Base-by-base conservation (phyloP, 2,797 vertebrate species). In the Oryzias sinensis region DNA sequence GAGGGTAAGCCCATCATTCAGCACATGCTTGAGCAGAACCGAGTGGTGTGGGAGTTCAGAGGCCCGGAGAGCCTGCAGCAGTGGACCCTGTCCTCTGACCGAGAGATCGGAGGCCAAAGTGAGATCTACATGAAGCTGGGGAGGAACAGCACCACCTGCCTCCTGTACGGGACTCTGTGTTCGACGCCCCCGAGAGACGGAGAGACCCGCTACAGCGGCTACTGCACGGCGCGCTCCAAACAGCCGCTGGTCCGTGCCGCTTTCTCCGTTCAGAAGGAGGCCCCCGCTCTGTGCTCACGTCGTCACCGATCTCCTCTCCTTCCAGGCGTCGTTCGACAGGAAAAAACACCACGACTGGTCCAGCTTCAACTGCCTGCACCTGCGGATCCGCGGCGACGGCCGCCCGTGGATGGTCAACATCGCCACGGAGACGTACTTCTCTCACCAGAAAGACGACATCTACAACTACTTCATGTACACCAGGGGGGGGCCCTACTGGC, bases 371-470 rank as follows among this genome's bases (percentile, higher is more conserved):
- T 92, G 84, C 0, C 79, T 99, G 22, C 91, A 94, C 60, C 61
- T 99, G 59, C 93, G 96, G 4, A 69, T 99, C 16, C 95, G 96
- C 25, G 97, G 97, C 0, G 97, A 99, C 18, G 97, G 97, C 22
- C 94, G 96, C 16, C 93, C 96, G 0, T 99, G 96, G 96, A 98
- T 99, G 97, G 83, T 99, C 59, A 95, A 92, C 76, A 85, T 99
- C 15, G 88, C 65, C 4, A 33, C 91, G 9, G 92, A 95, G 44
- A 93, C 85, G 0, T 95, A 91, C 77, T 93, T 91, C 76, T 79
- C 92, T 20, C 93, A 95, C 67, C 90, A 91, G 42, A 93, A 87
- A 74, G 90, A 96, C n/a, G 95, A 97, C 53, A 74, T 97, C 1
- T 96, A 98, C 88, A 93, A 77, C 79, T 99, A 98, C 70, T 99